These are phyloP conservation scores for Ariopsis seemanni DNA, from an alignment of 2,113 vertebrate genomes.

Conservation along the genomic window DNA sequence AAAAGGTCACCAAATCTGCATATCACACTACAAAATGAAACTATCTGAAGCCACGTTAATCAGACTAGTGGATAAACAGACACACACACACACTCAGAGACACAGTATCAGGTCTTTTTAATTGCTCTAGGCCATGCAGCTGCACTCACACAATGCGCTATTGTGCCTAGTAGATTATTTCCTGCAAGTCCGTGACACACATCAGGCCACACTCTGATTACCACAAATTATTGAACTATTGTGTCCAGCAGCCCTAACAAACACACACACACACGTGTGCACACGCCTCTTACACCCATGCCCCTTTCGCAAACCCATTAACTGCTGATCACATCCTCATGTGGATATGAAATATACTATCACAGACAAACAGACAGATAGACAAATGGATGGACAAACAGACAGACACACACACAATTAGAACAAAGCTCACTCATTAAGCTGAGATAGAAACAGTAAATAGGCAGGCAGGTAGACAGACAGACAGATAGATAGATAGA, in stretches of 20 bases:
- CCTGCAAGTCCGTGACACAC: neutral
- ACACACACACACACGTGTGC: neutral
- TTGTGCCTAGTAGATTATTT: neutral
- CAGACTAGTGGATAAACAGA: neutral
- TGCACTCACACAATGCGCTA: slow-evolving; percentile 9
- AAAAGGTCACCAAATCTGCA: slow-evolving; percentile 52
- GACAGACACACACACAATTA: neutral
- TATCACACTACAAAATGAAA: slow-evolving; percentile 42
- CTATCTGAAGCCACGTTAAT: slow-evolving; percentile 20
- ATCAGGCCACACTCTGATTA: slow-evolving; percentile 15
- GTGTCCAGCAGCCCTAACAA: neutral
- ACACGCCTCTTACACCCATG: neutral
- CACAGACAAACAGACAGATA: neutral
- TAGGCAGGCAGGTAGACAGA: neutral
- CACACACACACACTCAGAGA: neutral
- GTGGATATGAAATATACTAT: neutral
- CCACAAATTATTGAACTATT: neutral
- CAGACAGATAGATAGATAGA: neutral
- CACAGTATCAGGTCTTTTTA: slow-evolving; percentile 14
- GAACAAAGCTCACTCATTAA: too few relatives aligned
- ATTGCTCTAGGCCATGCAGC: slow-evolving; percentile 17
- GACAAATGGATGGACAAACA: neutral
- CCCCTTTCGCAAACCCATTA: neutral
- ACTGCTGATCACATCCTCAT: neutral
- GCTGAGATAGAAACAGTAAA: too few relatives aligned